Conservation (phyloP, 2,113 vertebrate genomes). For the Salvelinus sp. region DNA sequence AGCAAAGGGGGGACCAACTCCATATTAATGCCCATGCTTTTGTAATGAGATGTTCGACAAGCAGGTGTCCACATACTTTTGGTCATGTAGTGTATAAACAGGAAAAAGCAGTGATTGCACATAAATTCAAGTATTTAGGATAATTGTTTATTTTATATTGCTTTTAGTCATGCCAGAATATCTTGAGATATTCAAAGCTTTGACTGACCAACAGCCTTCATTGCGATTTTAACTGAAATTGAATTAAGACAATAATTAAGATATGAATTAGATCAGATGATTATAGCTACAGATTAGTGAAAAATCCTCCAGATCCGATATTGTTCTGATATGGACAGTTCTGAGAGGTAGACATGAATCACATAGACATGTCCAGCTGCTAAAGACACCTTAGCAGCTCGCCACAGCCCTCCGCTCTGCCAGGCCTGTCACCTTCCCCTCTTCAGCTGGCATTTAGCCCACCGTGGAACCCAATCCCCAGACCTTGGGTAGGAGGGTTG, state of each 20-base stretch:
- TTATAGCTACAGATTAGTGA: constrained; percentile 25
- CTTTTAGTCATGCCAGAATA: neutral
- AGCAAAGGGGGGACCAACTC: no score
- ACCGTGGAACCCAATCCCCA: constrained; percentile 60
- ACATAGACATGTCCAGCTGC: neutral
- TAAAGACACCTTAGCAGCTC: constrained; percentile 1
- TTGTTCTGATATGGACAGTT: neutral
- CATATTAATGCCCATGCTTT: no score
- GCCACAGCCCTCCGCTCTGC: constrained; percentile 37
- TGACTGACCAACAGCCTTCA: neutral
- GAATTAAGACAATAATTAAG: constrained; percentile 32
- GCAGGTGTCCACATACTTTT: no score
- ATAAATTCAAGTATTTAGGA: no score
- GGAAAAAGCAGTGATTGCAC: no score
- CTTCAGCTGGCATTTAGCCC: constrained; percentile 49
- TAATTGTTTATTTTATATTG: no score
- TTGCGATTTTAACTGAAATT: neutral
- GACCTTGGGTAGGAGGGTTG: constrained; percentile 53
- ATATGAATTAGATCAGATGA: constrained; percentile 49
- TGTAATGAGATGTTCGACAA: no score
- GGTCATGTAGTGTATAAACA: no score
- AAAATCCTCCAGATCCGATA: neutral
- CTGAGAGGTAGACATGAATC: neutral
- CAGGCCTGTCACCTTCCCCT: constrained; percentile 11
- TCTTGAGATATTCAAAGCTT: neutral